Evolutionary conservation across 2,888 invertebrate genomes (phyloP).

Genomic region (Cataglyphis cursor): DNA sequence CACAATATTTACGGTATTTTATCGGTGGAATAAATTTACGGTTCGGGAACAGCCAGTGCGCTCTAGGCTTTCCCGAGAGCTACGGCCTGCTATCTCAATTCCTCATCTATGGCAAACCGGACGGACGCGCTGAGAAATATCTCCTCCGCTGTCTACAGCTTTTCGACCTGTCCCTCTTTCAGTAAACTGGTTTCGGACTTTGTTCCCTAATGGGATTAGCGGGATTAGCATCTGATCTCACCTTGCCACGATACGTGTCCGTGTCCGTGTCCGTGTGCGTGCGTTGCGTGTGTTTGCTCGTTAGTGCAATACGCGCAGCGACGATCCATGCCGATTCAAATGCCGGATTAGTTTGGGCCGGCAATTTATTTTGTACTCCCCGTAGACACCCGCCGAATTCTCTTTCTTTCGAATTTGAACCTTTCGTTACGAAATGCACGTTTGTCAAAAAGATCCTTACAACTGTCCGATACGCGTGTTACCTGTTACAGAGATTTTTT

Average conservation of each 20-base stretch:
- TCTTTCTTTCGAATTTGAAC: neutral
- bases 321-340: constrained; percentile 30
- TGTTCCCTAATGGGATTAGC: constrained; percentile 80
- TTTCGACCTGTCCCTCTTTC: constrained; percentile 73
- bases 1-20: constrained; percentile 15
- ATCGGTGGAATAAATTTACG: constrained; percentile 32
- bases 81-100: constrained; percentile 49
- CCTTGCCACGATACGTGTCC: neutral
- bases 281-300: constrained; percentile 35
- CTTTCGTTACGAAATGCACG: constrained; percentile 6
- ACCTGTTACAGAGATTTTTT: constrained; percentile 1
- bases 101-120: constrained; percentile 54
- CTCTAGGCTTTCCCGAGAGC: constrained; percentile 22
- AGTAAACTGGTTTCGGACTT: constrained; percentile 77
- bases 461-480: constrained; percentile 10
- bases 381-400: constrained; percentile 13
- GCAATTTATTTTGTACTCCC: constrained; percentile 38
- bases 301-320: constrained; percentile 42
- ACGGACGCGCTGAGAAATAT: constrained; percentile 35
- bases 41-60: constrained; percentile 9
- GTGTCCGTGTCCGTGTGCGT: neutral
- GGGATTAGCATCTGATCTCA: constrained; percentile 77
- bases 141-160: constrained; percentile 70
- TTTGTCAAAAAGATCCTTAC: constrained; percentile 12
- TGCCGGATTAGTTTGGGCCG: constrained; percentile 22